These are phyloP conservation scores for Pristiophorus japonicus DNA, from an alignment of 2,113 vertebrate species.

Conservation along the genomic window DNA sequence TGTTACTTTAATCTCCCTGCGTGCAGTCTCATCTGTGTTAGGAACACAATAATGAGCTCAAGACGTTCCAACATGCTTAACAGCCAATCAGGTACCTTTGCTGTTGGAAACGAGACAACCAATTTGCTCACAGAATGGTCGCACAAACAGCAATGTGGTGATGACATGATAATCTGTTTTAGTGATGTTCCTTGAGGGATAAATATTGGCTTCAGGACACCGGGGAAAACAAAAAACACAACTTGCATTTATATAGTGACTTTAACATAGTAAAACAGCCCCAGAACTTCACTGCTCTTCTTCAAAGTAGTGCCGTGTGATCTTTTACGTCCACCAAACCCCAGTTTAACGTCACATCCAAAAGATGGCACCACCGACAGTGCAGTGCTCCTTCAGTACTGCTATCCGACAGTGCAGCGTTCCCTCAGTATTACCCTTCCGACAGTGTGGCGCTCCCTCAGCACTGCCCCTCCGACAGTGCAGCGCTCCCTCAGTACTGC, in stretches of 20 bases:
- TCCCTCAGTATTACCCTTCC: too few species aligned
- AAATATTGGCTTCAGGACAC: neutral
- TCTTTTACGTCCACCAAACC: neutral
- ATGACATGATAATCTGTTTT: neutral
- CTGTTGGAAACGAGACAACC: neutral
- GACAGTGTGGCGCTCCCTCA: too few species aligned
- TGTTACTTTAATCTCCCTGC: too few species aligned
- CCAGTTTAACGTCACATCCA: neutral
- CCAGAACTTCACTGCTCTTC: neutral
- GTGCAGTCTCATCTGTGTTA: too few species aligned
- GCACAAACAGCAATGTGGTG: neutral
- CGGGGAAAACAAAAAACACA: neutral
- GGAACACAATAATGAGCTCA: too few species aligned
- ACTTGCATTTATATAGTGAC: neutral
- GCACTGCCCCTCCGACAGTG: too few species aligned
- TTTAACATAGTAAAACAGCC: neutral
- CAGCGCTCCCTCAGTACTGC: too few species aligned
- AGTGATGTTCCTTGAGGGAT: neutral
- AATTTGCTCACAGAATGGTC: neutral
- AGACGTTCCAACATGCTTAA: neutral
- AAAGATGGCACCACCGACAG: neutral
- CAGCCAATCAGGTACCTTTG: neutral
- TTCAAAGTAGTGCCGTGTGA: neutral
- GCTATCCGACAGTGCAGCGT: too few species aligned
- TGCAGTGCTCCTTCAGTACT: neutral